A percentile compares a stretch with the other conserved stretches of the same genome.
These are phyloP conservation scores for Cromileptes altivelis DNA, from an alignment of 2,113 vertebrate species.

Conservation along the genomic window DNA sequence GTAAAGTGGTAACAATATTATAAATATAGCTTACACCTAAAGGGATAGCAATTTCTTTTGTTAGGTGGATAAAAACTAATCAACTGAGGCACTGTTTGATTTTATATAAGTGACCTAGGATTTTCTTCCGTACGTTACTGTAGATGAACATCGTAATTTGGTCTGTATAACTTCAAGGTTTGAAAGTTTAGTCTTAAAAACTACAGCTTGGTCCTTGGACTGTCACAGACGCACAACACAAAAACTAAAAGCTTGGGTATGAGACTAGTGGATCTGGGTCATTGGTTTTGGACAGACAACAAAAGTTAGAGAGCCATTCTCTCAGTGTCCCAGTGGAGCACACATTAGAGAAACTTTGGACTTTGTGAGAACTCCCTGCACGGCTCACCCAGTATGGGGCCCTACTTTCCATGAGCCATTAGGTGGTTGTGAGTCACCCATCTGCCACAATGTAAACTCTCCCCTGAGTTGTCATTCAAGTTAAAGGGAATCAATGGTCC, in stretches of 20 bases:
- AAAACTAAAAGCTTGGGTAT: conserved; percentile 2
- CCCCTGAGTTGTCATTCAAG: conserved; percentile 61
- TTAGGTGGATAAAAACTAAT: no score
- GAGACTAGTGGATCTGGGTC: conserved; percentile 43
- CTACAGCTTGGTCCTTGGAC: neutral
- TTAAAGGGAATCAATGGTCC: conserved; percentile 59
- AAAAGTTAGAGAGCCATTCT: conserved; percentile 37
- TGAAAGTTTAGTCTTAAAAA: conserved; percentile 16
- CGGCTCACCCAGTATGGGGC: conserved; percentile 67
- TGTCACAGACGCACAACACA: neutral
- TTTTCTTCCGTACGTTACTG: no score
- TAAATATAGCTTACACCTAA: no score
- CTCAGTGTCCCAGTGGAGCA: conserved; percentile 44
- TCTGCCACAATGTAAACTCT: conserved; percentile 67
- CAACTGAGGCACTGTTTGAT: no score
- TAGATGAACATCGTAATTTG: no score
- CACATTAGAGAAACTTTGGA: conserved; percentile 58
- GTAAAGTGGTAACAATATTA: no score
- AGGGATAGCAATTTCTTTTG: no score
- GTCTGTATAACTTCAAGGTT: neutral
- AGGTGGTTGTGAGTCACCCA: conserved; percentile 61
- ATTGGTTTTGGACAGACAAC: conserved; percentile 60
- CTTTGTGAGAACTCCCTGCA: conserved; percentile 63
- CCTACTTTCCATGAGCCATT: conserved; percentile 65
- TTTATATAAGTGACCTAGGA: no score